Conservation (phyloP, 2,797 vertebrate species). For the Melanitta fusca region DNA sequence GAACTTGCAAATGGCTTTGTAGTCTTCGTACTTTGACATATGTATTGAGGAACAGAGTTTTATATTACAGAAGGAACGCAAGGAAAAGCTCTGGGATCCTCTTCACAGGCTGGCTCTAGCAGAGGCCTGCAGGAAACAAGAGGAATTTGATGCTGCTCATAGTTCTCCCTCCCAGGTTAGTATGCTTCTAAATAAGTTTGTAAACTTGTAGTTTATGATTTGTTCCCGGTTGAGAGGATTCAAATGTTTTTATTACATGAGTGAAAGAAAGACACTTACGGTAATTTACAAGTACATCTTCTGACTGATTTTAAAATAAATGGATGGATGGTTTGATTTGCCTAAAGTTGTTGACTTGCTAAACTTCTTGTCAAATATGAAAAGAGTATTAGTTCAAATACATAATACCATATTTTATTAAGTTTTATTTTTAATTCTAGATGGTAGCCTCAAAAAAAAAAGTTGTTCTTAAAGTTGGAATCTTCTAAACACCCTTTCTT, state of each 20-base stretch:
- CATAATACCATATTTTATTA: not conserved
- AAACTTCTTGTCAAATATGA: not conserved
- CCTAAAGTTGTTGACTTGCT: not conserved
- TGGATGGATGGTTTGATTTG: not conserved
- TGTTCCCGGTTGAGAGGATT: not conserved
- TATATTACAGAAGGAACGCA: slow-evolving; percentile 91
- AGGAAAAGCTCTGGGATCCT: slow-evolving; percentile 98
- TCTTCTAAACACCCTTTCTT: not conserved
- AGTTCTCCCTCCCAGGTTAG: slow-evolving; percentile 89
- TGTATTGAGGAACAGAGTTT: not conserved
- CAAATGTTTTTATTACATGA: not conserved
- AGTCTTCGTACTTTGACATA: not conserved
- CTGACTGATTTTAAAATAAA: not conserved
- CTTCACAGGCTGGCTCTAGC: slow-evolving; percentile 90
- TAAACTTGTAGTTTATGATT: not conserved
- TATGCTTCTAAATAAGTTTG: not conserved
- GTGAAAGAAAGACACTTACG: not conserved
- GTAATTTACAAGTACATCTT: not conserved
- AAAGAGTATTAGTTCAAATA: not conserved
- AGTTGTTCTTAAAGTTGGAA: not conserved
- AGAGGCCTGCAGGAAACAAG: slow-evolving; percentile 91
- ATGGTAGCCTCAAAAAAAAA: too few relatives aligned
- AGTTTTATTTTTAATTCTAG: not conserved
- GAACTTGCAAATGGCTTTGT: not conserved
- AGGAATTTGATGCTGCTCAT: slow-evolving; percentile 91